A percentile compares a stretch with the other conserved stretches of the same genome.
These are phyloP conservation scores for Amblyjoppa proteus DNA, from an alignment of 2,888 invertebrate species.

Conservation along the genomic window DNA sequence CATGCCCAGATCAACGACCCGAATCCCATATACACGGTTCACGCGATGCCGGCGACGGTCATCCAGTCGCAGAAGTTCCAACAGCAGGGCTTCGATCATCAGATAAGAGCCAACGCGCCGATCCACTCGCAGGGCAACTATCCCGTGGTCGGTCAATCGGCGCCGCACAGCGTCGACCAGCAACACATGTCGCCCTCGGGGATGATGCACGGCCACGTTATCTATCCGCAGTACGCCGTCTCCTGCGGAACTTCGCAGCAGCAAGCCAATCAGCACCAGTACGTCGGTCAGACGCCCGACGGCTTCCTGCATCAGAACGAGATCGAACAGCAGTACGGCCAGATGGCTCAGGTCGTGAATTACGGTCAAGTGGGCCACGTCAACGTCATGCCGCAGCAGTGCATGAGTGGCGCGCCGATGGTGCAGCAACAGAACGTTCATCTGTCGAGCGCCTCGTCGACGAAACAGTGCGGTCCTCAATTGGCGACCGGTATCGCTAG, in stretches of 20 bases:
- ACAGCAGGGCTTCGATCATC: slow-evolving; percentile 72
- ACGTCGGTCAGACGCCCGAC: slow-evolving; percentile 25
- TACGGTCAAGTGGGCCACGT: slow-evolving; percentile 58
- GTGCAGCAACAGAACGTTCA: slow-evolving; percentile 51
- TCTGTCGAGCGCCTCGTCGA: slow-evolving; percentile 45
- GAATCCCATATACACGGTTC: slow-evolving; percentile 79
- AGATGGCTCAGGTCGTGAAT: slow-evolving; percentile 58
- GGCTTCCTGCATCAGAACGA: slow-evolving; percentile 44
- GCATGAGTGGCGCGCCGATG: slow-evolving; percentile 39
- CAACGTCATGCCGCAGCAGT: slow-evolving; percentile 55
- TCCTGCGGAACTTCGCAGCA: slow-evolving; percentile 56
- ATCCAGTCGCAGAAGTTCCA: slow-evolving; percentile 79
- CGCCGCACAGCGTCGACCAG: slow-evolving; percentile 69
- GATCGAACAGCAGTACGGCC: slow-evolving; percentile 63
- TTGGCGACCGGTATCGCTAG: slow-evolving; percentile 76
- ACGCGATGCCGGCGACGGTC: slow-evolving; percentile 77
- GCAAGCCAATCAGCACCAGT: slow-evolving; percentile 40
- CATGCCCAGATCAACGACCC: slow-evolving; percentile 68
- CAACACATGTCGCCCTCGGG: slow-evolving; percentile 46
- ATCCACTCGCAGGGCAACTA: slow-evolving; percentile 54
- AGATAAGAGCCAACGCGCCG: slow-evolving; percentile 66
- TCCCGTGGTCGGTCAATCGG: slow-evolving; percentile 48
- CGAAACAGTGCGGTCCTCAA: slow-evolving; percentile 70
- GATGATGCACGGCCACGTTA: slow-evolving; percentile 73
- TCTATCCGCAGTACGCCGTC: slow-evolving; percentile 73